Evolutionary conservation across 1,140 invertebrate species (phyloP), one percentile per base, ranked within the genome.

Genomic region (Papilio polyxenes): DNA sequence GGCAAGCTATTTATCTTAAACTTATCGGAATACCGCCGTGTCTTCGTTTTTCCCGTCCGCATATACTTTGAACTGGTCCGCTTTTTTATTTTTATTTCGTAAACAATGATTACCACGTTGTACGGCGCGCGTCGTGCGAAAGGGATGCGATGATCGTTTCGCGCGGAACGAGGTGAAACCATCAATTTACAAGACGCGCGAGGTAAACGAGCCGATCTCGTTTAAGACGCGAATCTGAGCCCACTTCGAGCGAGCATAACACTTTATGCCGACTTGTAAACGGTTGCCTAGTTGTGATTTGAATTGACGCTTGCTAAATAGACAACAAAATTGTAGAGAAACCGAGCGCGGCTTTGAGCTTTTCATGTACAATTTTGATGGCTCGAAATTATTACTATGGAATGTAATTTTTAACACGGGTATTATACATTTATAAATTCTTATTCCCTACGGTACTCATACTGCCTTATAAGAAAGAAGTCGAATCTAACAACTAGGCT

Each of bases 1-100:
- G 80, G 85, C 88, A 87, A 87, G 89, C 90, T 92, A 93, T 93
- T 93, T 93, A 93, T 93, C 91, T 92, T 92, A 88, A 91, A 92
- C 87, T 92, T 92, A 93, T 93, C 91, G 87, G 88, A 91, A 90
- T 90, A 90, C 90, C 87, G 78, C 85, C 85, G 83, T 85, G 83
- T 88, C 80, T 90, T 90, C 86, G 86, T 92, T 91, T 90, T 91
- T 91, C 87, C 88, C 88, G 87, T 88, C 85, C 85, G 87, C 89
- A 90, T 90, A 89, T 88, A 91, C 89, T 92, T 89, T 89, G 86
- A 86, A 83, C 85, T 88, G 86, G 85, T 82, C 51, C 15, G 51
- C 85, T 83, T 87, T 90, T 92, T 91, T 91, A 86, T 92, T 92
- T 89, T 92, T 82, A 83, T 93, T 92, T 92, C 85, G 88, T 90